Evolutionary conservation across 2,888 invertebrate species (phyloP).

Genomic region (Drosophila suboccidentalis): DNA sequence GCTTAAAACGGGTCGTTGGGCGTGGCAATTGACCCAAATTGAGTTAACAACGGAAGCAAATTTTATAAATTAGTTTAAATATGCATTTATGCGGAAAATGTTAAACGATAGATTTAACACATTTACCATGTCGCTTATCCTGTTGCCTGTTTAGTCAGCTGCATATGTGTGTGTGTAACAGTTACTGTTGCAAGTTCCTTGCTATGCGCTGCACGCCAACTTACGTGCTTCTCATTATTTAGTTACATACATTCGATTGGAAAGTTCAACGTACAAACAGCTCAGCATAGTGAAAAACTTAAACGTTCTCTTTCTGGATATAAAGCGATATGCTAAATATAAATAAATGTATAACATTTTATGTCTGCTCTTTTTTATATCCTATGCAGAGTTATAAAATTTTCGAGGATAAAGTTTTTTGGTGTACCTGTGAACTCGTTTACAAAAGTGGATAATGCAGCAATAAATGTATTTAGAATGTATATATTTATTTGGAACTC

Average conservation of each 20-base stretch:
- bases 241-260: constrained; percentile 83
- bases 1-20: background rate
- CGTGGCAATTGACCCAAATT: constrained; percentile 40
- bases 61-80: constrained; percentile 59
- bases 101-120: constrained; percentile 18
- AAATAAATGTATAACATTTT: constrained; percentile 28
- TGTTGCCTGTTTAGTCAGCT: constrained; percentile 16
- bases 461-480: constrained; percentile 48
- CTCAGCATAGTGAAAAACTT: constrained; percentile 60
- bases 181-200: constrained; percentile 14
- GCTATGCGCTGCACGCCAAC: constrained; percentile 42
- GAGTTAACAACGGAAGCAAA: constrained; percentile 20
- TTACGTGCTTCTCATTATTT: constrained; percentile 74
- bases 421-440: constrained; percentile 47
- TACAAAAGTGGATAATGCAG: constrained; percentile 72
- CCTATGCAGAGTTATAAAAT: constrained; percentile 63
- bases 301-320: constrained; percentile 41
- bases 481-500: background rate
- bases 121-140: background rate
- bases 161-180: constrained; percentile 7
- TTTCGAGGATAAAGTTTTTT: constrained; percentile 76
- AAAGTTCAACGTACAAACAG: constrained; percentile 79
- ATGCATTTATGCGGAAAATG: constrained; percentile 62
- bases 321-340: constrained; percentile 20
- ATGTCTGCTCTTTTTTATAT: constrained; percentile 28